A percentile compares a stretch with the other conserved stretches of the same genome.
phyloP scores from a whole-genome alignment of 2,888 invertebrate genomes.

The Sympetrum striolatum region DNA sequence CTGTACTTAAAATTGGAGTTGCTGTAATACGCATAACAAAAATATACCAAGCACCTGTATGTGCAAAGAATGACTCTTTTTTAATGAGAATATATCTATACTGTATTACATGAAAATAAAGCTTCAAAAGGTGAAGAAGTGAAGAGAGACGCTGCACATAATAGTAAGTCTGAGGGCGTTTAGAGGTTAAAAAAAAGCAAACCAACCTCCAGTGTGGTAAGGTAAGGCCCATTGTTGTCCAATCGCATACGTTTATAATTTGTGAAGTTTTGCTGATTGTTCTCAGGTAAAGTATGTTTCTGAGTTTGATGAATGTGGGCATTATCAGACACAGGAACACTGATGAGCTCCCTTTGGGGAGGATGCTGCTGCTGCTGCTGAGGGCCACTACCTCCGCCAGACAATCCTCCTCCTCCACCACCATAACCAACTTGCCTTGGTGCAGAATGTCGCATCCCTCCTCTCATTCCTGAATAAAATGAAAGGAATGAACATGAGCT shows the following conservation, averaged over 20 bases:
- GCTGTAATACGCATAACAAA: too few species aligned
- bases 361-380: conserved; percentile 54
- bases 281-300: not conserved
- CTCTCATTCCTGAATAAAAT: conserved; percentile 45
- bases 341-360: conserved; percentile 73
- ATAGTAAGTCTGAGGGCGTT: too few species aligned
- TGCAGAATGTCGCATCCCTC: conserved; percentile 44
- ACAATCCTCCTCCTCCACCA: not conserved
- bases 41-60: too few species aligned
- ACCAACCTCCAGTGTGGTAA: not conserved
- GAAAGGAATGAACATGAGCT: not conserved
- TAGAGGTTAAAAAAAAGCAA: too few species aligned
- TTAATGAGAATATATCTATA: too few species aligned
- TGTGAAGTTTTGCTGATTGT: not conserved
- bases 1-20: too few species aligned
- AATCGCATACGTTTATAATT: conserved; percentile 7
- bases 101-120: too few species aligned
- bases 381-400: conserved; percentile 47
- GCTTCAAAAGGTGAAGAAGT: too few species aligned
- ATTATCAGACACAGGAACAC: conserved; percentile 70
- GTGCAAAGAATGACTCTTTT: too few species aligned
- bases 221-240: conserved; percentile 27
- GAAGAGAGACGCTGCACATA: too few species aligned
- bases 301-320: conserved; percentile 12
- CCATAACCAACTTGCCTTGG: conserved; percentile 24